Evolutionary conservation across 2,888 invertebrate species (phyloP).

Genomic region (Muschampia staudingeri): DNA sequence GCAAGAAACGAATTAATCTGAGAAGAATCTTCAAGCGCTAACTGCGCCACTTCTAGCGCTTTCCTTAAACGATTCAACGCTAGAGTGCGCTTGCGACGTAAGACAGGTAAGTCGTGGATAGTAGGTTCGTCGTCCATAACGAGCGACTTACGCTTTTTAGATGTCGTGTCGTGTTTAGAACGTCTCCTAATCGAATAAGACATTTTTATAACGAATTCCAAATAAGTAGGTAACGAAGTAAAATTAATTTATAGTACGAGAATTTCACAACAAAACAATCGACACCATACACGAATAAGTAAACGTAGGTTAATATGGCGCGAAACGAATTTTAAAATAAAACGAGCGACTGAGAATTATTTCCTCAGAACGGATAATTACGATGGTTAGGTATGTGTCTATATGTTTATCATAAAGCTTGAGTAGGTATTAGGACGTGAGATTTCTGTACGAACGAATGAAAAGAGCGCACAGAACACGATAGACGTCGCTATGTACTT

Average conservation of each 20-base stretch:
- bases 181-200: not conserved
- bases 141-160: not conserved
- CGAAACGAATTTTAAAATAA: not conserved
- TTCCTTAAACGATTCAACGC: constrained; percentile 5
- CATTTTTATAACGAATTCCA: not conserved
- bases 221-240: no score
- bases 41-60: not conserved
- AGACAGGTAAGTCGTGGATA: not conserved
- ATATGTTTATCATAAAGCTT: not conserved
- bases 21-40: constrained; percentile 3
- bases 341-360: not conserved
- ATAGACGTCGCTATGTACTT: not conserved
- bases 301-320: not conserved
- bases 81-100: constrained; percentile 7
- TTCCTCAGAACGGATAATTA: not conserved
- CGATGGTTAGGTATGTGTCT: not conserved
- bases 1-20: constrained; percentile 5
- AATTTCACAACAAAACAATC: not conserved
- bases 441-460: not conserved
- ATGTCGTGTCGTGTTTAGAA: not conserved
- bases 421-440: not conserved
- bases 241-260: no score
- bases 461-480: not conserved
- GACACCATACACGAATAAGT: not conserved
- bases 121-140: not conserved